Evolutionary conservation across 2,888 invertebrate species (phyloP).

Genomic region (Imbricaverruca yamaguchii): DNA sequence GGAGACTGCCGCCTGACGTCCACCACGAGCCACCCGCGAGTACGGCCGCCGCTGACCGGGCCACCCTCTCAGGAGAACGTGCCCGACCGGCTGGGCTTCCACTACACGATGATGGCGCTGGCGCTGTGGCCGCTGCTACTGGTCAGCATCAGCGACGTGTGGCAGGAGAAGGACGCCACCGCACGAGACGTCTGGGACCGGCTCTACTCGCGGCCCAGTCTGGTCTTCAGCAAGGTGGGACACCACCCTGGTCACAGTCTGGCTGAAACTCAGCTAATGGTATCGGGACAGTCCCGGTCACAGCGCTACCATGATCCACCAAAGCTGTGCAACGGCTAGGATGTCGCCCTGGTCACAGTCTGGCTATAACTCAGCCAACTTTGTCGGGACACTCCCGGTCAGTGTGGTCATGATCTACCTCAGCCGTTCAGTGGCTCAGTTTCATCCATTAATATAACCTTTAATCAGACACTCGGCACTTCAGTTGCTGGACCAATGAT

Average conservation of each 20-base stretch:
- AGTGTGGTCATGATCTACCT: no score
- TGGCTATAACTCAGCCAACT: background rate
- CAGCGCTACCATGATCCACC: no score
- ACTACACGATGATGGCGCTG: slow-evolving; percentile 71
- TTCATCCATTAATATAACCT: no score
- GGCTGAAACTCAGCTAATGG: background rate
- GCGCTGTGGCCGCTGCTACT: slow-evolving; percentile 69
- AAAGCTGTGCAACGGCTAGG: no score
- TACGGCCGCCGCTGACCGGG: no score
- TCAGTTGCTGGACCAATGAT: no score
- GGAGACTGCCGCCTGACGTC: no score
- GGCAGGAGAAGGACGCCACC: slow-evolving; percentile 50
- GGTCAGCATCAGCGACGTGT: slow-evolving; percentile 47
- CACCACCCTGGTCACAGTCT: slow-evolving; percentile 28
- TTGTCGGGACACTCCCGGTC: no score
- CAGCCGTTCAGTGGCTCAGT: no score
- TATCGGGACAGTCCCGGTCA: no score
- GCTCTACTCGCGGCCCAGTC: slow-evolving; percentile 68
- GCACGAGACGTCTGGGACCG: slow-evolving; percentile 72
- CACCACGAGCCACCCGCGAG: no score
- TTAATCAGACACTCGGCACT: no score
- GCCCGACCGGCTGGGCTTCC: slow-evolving; percentile 64
- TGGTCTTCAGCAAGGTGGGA: slow-evolving; percentile 68
- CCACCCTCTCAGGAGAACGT: slow-evolving; percentile 37
- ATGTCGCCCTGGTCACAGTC: slow-evolving; percentile 28